Base-by-base conservation (phyloP, 2,113 vertebrate genomes). In the Apteryx mantelli region DNA sequence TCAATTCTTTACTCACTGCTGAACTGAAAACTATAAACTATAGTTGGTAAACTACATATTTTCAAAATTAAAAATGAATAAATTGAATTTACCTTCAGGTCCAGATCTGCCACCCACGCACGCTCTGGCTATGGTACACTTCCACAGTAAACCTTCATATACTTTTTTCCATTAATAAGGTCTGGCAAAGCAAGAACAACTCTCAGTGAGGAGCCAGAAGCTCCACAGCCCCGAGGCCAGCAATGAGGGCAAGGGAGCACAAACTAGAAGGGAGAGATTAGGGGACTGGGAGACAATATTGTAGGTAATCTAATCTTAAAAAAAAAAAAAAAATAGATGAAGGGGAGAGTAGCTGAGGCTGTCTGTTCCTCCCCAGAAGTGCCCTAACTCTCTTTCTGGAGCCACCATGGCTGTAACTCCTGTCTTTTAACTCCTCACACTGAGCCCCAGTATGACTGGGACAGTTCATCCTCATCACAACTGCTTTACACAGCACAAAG, bases 51-150 rank as follows among this genome's bases (percentile, higher is more conserved):
- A 89, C 13, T 38, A 83, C 86, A 86, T 71, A 95, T 81, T 77
- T 77, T 38, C 42, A 34, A 74, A 81, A 91, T 87, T 64, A 95
- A 81, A 95, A 84, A 93, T 77, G 28, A 77, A 48, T 87, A 84
- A 58, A 81, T 44, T 40, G 14, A 73, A 87, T 77, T 84, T 93
- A 58, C 64, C 30, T 84, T 84, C 42, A 26, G 22, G 46, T 84
- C 48, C 53, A 81, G 3, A 11, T 81, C n/a, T 81, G 68, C 46
- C 58, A 89, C 20, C 19, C 38, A 28, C 19, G 16, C 77, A n/a
- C 69, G 60, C 77, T 48, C 64, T 77, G 60, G 22, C 11, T 64
- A 32, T 34, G 58, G 38, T 66, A 58, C 42, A 25, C 34, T 77
- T 68, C 25, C 25, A 60, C 26, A 76, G 30, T 64, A 84, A 50